A percentile compares a stretch with the other conserved stretches of the same genome.
Conservation (phyloP, 1,140 invertebrate genomes). For the Drosophila kepulauana region DNA sequence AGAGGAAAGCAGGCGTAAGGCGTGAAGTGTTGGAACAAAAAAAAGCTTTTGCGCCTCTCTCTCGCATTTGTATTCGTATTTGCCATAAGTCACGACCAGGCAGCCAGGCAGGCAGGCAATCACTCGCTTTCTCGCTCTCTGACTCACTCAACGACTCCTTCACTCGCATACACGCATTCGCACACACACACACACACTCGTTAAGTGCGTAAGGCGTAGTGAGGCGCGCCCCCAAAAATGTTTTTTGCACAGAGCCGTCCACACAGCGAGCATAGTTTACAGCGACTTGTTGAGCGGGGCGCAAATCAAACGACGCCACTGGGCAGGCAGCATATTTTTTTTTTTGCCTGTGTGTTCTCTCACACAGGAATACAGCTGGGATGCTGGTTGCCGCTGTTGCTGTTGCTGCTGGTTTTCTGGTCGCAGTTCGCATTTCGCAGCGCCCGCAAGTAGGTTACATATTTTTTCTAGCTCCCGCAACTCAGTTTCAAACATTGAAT, state of each 20-base stretch:
- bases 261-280: neutral
- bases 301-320: slow-evolving; percentile 32
- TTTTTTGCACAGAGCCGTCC: slow-evolving; percentile 8
- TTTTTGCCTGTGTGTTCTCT: slow-evolving; percentile 20
- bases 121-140: slow-evolving; percentile 17
- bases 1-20: neutral
- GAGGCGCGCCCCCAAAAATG: slow-evolving; percentile 25
- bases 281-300: slow-evolving; percentile 20
- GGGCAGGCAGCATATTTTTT: slow-evolving; percentile 14
- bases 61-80: slow-evolving; percentile 47
- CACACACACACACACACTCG: neutral
- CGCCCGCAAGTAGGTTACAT: slow-evolving; percentile 78
- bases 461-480: slow-evolving; percentile 53
- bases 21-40: slow-evolving; percentile 17
- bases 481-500: slow-evolving; percentile 4
- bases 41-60: slow-evolving; percentile 16
- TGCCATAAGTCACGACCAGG: slow-evolving; percentile 69
- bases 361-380: slow-evolving; percentile 42
- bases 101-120: slow-evolving; percentile 65
- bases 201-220: slow-evolving; percentile 2
- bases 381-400: slow-evolving; percentile 56
- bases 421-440: slow-evolving; percentile 69
- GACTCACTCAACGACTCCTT: slow-evolving; percentile 9
- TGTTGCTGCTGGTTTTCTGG: slow-evolving; percentile 53
- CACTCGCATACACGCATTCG: slow-evolving; percentile 5